Evolutionary conservation across 2,888 invertebrate genomes (phyloP).

Genomic region (Resseliella maxima): DNA sequence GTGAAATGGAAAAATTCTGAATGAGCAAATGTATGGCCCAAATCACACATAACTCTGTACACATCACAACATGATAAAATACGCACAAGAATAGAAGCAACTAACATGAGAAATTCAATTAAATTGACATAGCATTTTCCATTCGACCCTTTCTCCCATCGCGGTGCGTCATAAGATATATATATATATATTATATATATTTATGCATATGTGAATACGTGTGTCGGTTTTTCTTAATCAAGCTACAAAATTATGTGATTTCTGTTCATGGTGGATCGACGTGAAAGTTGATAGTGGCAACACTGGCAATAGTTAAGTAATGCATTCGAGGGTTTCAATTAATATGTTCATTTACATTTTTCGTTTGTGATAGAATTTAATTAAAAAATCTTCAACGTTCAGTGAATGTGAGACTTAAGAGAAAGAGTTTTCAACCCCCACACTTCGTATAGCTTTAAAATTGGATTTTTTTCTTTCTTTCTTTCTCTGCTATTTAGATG

Average conservation of each 20-base stretch:
- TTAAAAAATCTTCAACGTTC: slow-evolving; percentile 11
- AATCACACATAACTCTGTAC: neutral
- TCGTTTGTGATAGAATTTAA: slow-evolving; percentile 51
- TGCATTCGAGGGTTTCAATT: slow-evolving; percentile 18
- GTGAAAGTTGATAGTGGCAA: neutral
- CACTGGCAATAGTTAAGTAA: neutral
- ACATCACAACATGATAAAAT: neutral
- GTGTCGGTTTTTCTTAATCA: slow-evolving; percentile 24
- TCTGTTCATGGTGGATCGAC: neutral
- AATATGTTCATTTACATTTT: slow-evolving; percentile 51
- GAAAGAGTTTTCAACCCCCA: too few species aligned
- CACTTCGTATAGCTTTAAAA: neutral
- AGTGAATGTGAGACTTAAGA: neutral
- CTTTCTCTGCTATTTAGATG: neutral
- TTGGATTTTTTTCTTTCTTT: neutral
- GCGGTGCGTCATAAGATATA: slow-evolving; percentile 24
- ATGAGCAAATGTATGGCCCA: neutral
- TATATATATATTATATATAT: too few species aligned
- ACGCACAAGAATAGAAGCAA: neutral
- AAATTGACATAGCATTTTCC: slow-evolving; percentile 29
- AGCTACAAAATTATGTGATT: slow-evolving; percentile 11
- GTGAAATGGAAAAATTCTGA: neutral
- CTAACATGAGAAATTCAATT: slow-evolving; percentile 28
- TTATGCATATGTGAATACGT: neutral
- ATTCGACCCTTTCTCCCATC: neutral